Evolutionary conservation across 2,888 invertebrate genomes (phyloP).

Genomic region (Monochamus alternatus): DNA sequence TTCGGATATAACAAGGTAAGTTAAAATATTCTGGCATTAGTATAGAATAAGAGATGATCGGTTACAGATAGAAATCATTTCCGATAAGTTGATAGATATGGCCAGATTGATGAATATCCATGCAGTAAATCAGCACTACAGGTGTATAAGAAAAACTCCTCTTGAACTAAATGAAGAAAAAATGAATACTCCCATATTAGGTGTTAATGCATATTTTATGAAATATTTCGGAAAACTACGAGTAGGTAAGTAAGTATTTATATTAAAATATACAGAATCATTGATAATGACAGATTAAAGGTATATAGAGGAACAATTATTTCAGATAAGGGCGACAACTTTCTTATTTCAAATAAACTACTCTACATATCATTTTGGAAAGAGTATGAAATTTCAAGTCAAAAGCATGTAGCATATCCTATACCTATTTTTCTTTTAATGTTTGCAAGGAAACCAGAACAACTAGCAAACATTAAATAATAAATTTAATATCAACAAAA

Average conservation of each 20-base stretch:
- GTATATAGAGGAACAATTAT: too few species aligned
- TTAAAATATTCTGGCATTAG: constrained; percentile 16
- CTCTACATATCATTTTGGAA: too few species aligned
- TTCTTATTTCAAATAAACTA: too few species aligned
- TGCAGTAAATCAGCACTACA: constrained; percentile 49
- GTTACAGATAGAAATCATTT: constrained; percentile 42
- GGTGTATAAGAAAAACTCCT: constrained; percentile 39
- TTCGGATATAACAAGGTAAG: constrained; percentile 57
- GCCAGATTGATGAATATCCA: constrained; percentile 43
- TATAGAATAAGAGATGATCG: constrained; percentile 3
- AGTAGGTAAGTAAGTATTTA: constrained; percentile 47
- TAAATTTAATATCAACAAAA: too few species aligned
- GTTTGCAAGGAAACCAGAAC: too few species aligned
- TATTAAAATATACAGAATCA: not conserved
- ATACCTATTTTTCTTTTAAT: too few species aligned
- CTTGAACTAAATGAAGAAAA: constrained; percentile 23
- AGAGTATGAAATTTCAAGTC: too few species aligned
- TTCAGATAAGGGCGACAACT: too few species aligned
- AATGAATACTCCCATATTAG: constrained; percentile 45
- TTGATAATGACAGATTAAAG: too few species aligned
- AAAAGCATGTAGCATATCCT: too few species aligned
- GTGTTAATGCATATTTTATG: constrained; percentile 57
- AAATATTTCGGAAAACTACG: constrained; percentile 44
- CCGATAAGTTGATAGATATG: constrained; percentile 56
- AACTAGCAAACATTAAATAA: too few species aligned